Evolutionary conservation across 2,797 vertebrate species (phyloP), one percentile per base, ranked within the genome.

Genomic region (Silurus lanzhouensis): DNA sequence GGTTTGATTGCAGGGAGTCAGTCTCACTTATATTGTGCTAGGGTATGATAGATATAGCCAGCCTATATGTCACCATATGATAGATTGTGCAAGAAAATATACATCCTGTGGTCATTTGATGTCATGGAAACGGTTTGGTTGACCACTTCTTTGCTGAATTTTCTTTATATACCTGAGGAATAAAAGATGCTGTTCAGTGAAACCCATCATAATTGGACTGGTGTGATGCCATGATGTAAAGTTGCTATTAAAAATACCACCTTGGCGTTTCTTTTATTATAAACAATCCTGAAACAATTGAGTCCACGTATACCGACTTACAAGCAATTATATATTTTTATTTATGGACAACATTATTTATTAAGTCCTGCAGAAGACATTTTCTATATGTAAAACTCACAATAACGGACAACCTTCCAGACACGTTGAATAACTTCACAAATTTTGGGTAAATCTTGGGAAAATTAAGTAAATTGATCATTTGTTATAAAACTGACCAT

Each of bases 1-100:
- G 84, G 52, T 15, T 84, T 89, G 79, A 82, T 83, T 75, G 27
- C 67, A 66, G 14, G 48, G 78, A 44, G 80, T 58, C 17, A 17
- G 6, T 52, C 61, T 82, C 57, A 60, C 31, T 82, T 58, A 44
- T 19, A 81, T 38, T 38, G 20, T 55, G 60, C 31, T 38, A 13
- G 17, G 27, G 44, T 20, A 63, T 61, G 27, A 63, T n/a, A 8
- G 5, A n/a, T 79, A 61, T 4, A n/a, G 31, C 31, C 38, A 63
- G 13, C 13, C 31, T 44, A n/a, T 58, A 76, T 38, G 4, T 60
- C 27, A 38, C 10, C 60, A 1, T 6, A 44, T 61, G 20, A 44
- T 38, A 22, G 38, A 61, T n/a, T 46, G 48, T 52, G 20, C 58
- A 44, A 44, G 2, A 61, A 44, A 44, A 20, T 61, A 58, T 38